Evolutionary conservation across 1,140 invertebrate species (phyloP), one percentile per base, ranked within the genome.

Genomic region (Diplogasteroides magnus): DNA sequence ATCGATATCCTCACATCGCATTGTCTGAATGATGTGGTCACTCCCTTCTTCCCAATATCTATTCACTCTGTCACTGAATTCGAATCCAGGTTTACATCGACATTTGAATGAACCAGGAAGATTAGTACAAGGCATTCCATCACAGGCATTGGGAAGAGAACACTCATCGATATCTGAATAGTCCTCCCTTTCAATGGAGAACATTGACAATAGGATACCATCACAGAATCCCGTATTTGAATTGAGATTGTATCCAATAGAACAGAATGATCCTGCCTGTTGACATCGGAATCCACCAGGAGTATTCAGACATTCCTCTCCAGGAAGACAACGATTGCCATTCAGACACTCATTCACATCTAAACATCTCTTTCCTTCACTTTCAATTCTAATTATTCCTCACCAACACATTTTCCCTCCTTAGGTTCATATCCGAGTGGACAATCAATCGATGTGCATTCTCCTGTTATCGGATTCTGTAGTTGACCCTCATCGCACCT

Each of bases 251-350:
- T 78, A 82, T n/a, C 80, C 80, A 48, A 66, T 57, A 25, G 71
- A 67, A 69, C 80, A 82, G 2, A 82, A 67, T 67, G 78, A 80
- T 23, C 81, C 78, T 27, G 77, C 75, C 48, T 82, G 72, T 67
- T 83, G 81, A 57, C 80, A 82, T 27, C 81, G 72, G 68, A 74
- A 82, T 71, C 90, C 87, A 0, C 95, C 95, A 61, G 90, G 86
- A 0, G 89, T 92, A 83, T 98, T 98, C 65, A 94, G 88, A 81
- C 95, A 98, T 31, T 91, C 88, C 75, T 92, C 88, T 62, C 90
- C 88, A 0, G 83, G 74, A 67, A 86, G 87, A 71, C 89, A 90
- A 1, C 88, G 86, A 13, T 85, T 86, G 2, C 85, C 86, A 1
- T 82, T 82, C n/a, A 86, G 85, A 78, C 93, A 96, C 84, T 96